Evolutionary conservation across 2,888 invertebrate genomes (phyloP), one percentile per base, ranked within the genome.

Genomic region (Synergus laeviventris): DNA sequence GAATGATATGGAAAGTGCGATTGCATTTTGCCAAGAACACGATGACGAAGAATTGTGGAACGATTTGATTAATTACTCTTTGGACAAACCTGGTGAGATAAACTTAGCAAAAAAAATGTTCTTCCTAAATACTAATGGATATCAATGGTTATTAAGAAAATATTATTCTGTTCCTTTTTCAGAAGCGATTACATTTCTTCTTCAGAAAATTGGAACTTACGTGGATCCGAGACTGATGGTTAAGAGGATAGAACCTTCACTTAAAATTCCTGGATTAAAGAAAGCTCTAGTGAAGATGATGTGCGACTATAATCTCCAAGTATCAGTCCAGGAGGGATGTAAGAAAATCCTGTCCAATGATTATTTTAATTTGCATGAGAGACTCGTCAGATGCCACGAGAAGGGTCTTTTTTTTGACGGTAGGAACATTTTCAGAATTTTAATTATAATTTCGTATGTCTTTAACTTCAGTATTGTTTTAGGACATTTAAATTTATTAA

Each of bases 1-100:
- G 66, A 94, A 95, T 83, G 97, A 99, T 88, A 97, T 99, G 87
- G 94, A 97, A 86, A 95, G 97, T 92, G 99, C 99, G 0, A 98
- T 99, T 75, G 95, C 95, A 76, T 99, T 99, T 92, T 99, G 99
- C 90, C 98, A 98, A 90, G 98, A 99, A 88, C 97, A 98, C 87
- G 96, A 98, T 86, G 99, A 99, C 90, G 93, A 94, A 38, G 98
- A 99, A 88, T 91, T 99, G 31, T 99, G 99, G 99, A 94, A 94
- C 79, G 96, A 98, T 88, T 93, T 99, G 21, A 97, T 99, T 77
- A 94, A 95, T 84, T 95, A 96, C 89, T 97, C 98, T 0, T 93
- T 97, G 5, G 94, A 97, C 85, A 97, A 97, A 88, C 97, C 98
- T 14, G 94, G 96, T 93, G 86, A 14, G 42, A 45, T 11, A 16